Percentiles rank a stretch among this genome's conserved stretches.
Evolutionary conservation across 2,797 vertebrate genomes (phyloP).

Genomic region (Periparus ater): DNA sequence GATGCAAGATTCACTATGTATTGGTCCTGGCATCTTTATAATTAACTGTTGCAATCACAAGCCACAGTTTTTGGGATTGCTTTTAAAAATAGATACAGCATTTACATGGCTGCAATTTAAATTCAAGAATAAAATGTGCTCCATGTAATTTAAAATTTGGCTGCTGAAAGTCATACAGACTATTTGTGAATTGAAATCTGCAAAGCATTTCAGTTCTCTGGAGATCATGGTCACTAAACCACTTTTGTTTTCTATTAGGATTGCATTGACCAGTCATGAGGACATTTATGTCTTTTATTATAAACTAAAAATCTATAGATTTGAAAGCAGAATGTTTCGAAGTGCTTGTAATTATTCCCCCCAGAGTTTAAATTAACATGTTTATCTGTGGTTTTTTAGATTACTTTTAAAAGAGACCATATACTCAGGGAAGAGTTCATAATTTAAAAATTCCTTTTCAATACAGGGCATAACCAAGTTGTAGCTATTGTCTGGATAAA

Average conservation of each 20-base stretch:
- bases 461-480: not conserved
- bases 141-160: conserved; percentile 75
- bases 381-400: conserved; percentile 51
- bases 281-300: conserved; percentile 43
- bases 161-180: conserved; percentile 75
- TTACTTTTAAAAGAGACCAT: conserved; percentile 29
- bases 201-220: conserved; percentile 59
- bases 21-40: conserved; percentile 71
- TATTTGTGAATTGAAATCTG: conserved; percentile 74
- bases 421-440: not conserved
- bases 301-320: conserved; percentile 56
- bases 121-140: conserved; percentile 83
- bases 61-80: conserved; percentile 76
- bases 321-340: conserved; percentile 59
- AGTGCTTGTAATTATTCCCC: conserved; percentile 52
- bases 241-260: conserved; percentile 57
- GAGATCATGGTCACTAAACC: conserved; percentile 41
- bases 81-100: conserved; percentile 77
- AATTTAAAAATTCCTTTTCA: conserved; percentile 17
- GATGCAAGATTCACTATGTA: conserved; percentile 63
- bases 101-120: conserved; percentile 78
- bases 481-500: conserved; percentile 4
- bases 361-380: conserved; percentile 42
- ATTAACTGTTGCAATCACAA: conserved; percentile 74
- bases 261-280: conserved; percentile 20